Conservation (phyloP, 2,888 invertebrate species). For the Zaprionus bogoriensis region DNA sequence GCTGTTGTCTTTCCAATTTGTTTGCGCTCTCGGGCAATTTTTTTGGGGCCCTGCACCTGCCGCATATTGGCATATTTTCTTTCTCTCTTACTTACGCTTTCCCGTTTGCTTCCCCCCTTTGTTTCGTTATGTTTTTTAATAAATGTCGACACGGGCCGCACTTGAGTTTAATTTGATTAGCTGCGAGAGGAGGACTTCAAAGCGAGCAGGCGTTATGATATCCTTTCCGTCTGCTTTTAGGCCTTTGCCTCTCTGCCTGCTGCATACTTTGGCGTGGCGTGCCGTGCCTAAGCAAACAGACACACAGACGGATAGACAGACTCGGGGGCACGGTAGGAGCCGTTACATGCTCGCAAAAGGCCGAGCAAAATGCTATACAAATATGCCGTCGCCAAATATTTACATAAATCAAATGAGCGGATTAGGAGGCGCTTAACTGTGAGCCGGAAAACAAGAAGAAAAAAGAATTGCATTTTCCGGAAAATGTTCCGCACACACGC, state of each 20-base stretch:
- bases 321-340: no score
- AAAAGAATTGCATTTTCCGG: conserved; percentile 52
- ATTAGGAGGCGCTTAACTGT: conserved; percentile 37
- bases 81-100: neutral
- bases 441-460: neutral
- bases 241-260: conserved; percentile 17
- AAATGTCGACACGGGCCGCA: conserved; percentile 49
- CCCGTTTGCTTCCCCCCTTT: neutral
- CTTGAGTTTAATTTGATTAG: conserved; percentile 72
- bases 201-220: conserved; percentile 11
- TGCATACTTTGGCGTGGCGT: neutral
- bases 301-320: conserved; percentile 2
- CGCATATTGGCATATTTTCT: conserved; percentile 51
- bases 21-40: conserved; percentile 22
- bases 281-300: conserved; percentile 55
- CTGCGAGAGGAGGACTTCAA: conserved; percentile 36
- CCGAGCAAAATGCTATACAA: conserved; percentile 49
- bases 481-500: conserved; percentile 4
- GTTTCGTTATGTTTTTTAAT: conserved; percentile 58
- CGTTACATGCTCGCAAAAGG: conserved; percentile 18
- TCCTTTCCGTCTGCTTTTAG: neutral
- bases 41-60: conserved; percentile 18
- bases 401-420: conserved; percentile 67
- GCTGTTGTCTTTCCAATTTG: conserved; percentile 37
- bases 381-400: conserved; percentile 55